A percentile compares a stretch with the other conserved stretches of the same genome.
These are phyloP conservation scores for Tuta absoluta DNA, from an alignment of 2,888 invertebrate genomes.

Conservation along the genomic window DNA sequence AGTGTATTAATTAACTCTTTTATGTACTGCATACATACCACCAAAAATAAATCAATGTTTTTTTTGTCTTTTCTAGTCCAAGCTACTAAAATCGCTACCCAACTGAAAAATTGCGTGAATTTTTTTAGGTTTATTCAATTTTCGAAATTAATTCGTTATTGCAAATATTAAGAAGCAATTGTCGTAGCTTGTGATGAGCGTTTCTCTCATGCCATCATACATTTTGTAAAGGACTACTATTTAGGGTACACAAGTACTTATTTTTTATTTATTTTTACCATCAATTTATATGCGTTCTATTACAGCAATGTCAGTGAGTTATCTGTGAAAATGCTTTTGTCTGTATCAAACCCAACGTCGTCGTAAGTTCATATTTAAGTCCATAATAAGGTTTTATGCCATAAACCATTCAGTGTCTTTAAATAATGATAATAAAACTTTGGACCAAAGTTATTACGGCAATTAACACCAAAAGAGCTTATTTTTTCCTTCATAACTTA, in stretches of 20 bases:
- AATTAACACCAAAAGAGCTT: no score
- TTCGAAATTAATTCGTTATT: neutral
- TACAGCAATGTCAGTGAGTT: neutral
- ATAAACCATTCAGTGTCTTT: neutral
- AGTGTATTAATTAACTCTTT: no score
- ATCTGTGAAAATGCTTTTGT: neutral
- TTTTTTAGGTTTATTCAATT: no score
- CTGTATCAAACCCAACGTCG: neutral
- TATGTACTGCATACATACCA: no score
- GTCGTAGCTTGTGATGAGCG: neutral
- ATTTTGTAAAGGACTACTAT: neutral
- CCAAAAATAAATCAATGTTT: no score
- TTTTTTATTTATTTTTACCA: neutral
- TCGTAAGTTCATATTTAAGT: neutral
- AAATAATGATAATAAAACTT: neutral
- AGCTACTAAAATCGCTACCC: neutral
- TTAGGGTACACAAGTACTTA: neutral
- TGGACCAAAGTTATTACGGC: neutral
- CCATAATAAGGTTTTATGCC: neutral
- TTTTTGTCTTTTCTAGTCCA: neutral
- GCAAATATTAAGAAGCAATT: no score
- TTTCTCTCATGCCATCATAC: neutral
- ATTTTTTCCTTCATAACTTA: no score
- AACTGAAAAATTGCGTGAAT: neutral
- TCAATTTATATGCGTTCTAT: neutral